A percentile compares a stretch with the other conserved stretches of the same genome.
Evolutionary conservation across 2,113 vertebrate genomes (phyloP).

Genomic region (Pyxicephalus adspersus): DNA sequence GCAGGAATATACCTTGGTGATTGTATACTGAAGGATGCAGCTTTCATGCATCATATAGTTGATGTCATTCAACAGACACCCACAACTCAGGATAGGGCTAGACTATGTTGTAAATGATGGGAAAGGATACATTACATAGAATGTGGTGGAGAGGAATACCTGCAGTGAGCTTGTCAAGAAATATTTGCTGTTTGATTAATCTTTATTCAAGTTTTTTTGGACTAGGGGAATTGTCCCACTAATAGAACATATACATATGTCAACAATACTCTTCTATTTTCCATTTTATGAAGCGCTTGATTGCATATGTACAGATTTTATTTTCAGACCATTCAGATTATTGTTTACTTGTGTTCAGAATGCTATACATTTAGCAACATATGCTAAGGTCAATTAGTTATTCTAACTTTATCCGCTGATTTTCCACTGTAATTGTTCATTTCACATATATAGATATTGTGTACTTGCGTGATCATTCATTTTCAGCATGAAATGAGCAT

Average conservation of each 20-base stretch:
- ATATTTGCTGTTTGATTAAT: neutral
- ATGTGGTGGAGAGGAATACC: conserved; percentile 27
- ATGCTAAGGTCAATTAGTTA: too few relatives aligned
- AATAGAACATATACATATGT: neutral
- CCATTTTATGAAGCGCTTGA: too few relatives aligned
- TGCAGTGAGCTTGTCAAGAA: conserved; percentile 1
- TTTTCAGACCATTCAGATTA: too few relatives aligned
- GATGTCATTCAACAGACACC: conserved; percentile 25
- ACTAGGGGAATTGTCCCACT: neutral
- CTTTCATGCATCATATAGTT: conserved; percentile 3
- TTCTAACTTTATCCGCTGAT: too few relatives aligned
- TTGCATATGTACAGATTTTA: too few relatives aligned
- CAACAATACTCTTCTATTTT: too few relatives aligned
- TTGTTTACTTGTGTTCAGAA: too few relatives aligned
- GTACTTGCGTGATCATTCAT: too few relatives aligned
- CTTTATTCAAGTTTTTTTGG: neutral
- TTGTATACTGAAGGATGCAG: neutral
- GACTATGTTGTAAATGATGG: neutral
- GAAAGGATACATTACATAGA: conserved; percentile 9
- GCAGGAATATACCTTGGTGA: conserved; percentile 1
- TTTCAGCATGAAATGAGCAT: too few relatives aligned
- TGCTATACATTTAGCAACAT: too few relatives aligned
- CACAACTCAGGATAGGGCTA: conserved; percentile 11
- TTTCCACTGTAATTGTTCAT: too few relatives aligned
- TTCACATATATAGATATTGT: too few relatives aligned